phyloP scores from a whole-genome alignment of 2,113 vertebrate genomes.

The Haemorhous mexicanus region DNA sequence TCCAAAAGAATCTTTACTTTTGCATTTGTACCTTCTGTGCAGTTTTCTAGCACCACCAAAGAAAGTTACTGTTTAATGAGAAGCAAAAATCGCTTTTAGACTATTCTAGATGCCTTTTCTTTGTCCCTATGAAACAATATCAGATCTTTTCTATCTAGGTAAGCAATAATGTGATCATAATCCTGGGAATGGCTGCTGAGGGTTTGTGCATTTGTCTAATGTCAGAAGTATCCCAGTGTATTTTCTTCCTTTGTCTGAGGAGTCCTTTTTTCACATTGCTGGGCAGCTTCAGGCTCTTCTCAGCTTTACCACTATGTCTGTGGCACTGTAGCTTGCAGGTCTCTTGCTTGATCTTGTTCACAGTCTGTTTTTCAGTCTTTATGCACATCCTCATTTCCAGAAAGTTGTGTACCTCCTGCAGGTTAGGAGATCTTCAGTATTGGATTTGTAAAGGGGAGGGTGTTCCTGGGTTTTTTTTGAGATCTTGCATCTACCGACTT shows the following conservation, averaged over 20 bases:
- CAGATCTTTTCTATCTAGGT: not conserved
- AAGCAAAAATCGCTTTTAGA: not conserved
- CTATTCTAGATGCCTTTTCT: not conserved
- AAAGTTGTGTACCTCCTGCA: not conserved
- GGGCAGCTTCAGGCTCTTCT: not conserved
- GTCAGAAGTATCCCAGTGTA: not conserved
- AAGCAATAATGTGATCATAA: not conserved
- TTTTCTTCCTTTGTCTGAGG: not conserved
- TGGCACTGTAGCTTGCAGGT: not conserved
- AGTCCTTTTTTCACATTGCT: not conserved
- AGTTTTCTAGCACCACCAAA: not conserved
- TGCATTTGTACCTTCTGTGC: not conserved
- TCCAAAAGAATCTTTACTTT: not conserved
- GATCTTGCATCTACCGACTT: not conserved
- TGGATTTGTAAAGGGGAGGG: not conserved
- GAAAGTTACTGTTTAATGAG: not conserved
- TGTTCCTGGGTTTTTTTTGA: not conserved
- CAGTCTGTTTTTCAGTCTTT: not conserved
- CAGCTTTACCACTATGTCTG: not conserved
- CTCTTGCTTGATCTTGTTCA: not conserved
- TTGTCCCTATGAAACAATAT: not conserved
- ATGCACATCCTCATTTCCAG: not conserved
- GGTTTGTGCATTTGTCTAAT: not conserved
- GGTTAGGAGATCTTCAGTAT: not conserved
- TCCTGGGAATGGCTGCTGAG: not conserved